phyloP scores from a whole-genome alignment of 2,113 vertebrate species.

The Odobenus rosmarus region DNA sequence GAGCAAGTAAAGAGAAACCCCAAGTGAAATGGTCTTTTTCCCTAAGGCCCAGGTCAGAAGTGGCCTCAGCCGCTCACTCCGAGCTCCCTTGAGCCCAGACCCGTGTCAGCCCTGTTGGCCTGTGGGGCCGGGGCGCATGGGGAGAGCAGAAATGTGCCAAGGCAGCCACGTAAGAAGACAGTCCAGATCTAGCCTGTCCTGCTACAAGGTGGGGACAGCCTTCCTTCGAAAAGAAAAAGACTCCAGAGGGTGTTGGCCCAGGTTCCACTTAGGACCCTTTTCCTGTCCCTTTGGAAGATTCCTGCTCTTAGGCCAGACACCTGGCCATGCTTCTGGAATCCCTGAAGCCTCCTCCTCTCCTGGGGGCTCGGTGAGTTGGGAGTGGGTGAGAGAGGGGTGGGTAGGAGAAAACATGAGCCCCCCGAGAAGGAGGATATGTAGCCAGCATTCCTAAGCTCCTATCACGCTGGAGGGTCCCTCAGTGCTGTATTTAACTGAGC shows the following conservation, averaged over 20 bases:
- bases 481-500: background rate
- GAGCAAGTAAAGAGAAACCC: background rate
- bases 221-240: background rate
- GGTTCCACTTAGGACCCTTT: background rate
- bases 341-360: background rate
- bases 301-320: background rate
- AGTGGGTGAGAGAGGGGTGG: background rate
- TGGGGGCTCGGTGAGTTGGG: no score
- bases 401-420: background rate
- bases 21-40: background rate
- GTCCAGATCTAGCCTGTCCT: background rate
- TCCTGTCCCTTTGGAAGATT: background rate
- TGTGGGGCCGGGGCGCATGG: no score
- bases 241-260: background rate
- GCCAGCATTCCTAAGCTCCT: rapidly evolving
- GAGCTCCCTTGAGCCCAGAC: background rate
- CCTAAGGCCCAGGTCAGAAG: background rate
- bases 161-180: rapidly evolving
- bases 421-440: background rate
- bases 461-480: rapidly evolving
- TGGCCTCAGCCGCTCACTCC: background rate
- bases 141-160: background rate
- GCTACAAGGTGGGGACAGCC: background rate
- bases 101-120: no score
- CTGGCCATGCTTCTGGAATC: background rate